Evolutionary conservation across 2,113 vertebrate genomes (phyloP), one percentile per base, ranked within the genome.

Genomic region (Chrysochloris asiatica): DNA sequence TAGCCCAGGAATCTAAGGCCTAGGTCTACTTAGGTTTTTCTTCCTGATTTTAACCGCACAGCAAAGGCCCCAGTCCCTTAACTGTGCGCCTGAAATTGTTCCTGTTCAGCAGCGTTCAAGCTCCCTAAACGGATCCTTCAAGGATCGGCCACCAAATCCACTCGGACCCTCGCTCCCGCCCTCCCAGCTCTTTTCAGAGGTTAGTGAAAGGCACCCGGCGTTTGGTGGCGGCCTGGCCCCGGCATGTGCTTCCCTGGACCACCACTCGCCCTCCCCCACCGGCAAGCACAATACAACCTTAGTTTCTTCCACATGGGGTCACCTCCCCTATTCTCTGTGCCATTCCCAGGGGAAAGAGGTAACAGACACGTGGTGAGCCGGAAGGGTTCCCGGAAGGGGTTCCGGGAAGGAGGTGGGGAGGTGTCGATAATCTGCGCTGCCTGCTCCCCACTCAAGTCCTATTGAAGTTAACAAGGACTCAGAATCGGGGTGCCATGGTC

Each of bases 211-310:
- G 76, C 16, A 52, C 80, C 47, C 69, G 86, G 86, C 76, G 43
- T 41, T 77, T 45, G 56, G 69, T 30, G 61, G 63, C 52, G 16
- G 63, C 67, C 77, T 54, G 10, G 63, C 54, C 86, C 86, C 0
- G 8, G 95, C 95, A 94, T 95, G 95, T 93, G 95, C 86, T 93
- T 96, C 81, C 86, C 86, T 71, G 86, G 90, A 76, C 41, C 5
- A 90, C 69, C 30, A 69, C 84, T 89, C 69, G 50, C 96, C 95
- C 94, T 94, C 92, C 96, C 95, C 96, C 94, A 97, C 94, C 52
- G 41, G 78, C 79, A 94, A 88, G 86, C 93, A 97, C 96, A 96
- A 95, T 95, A 96, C 95, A 96, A 96, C 95, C 93, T 96, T 96
- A 96, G 92, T 95, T 96, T 94, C 92, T 90, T 89, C 94, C 95